These are phyloP conservation scores for Xenopus borealis DNA, from an alignment of 2,113 vertebrate genomes.

Conservation along the genomic window DNA sequence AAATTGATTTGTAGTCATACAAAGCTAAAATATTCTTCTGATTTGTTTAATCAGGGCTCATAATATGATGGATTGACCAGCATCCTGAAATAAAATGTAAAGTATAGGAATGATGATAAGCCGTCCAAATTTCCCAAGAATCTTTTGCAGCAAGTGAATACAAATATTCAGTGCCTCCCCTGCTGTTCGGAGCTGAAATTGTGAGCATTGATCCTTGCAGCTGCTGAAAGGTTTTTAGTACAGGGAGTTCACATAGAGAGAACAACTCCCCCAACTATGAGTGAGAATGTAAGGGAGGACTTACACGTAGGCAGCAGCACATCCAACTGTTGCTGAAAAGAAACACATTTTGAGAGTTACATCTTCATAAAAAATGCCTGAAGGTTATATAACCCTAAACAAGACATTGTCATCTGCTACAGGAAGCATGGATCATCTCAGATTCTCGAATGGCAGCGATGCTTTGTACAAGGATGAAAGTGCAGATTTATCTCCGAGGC, in stretches of 20 bases:
- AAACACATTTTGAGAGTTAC: slow-evolving; percentile 54
- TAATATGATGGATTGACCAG: too few species aligned
- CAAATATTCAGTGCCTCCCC: slow-evolving; percentile 66
- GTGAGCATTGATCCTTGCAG: slow-evolving; percentile 59
- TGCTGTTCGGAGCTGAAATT: slow-evolving; percentile 60
- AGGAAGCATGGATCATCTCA: slow-evolving; percentile 57
- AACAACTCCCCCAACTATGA: background rate
- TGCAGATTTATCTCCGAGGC: slow-evolving; percentile 62
- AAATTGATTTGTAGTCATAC: too few species aligned
- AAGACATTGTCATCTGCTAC: slow-evolving; percentile 56
- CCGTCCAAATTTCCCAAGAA: slow-evolving; percentile 42
- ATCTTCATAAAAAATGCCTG: slow-evolving; percentile 53
- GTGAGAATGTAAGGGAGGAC: background rate
- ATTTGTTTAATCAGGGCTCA: too few species aligned
- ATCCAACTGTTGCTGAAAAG: slow-evolving; percentile 47
- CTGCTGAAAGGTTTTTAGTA: slow-evolving; percentile 51
- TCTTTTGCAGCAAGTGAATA: slow-evolving; percentile 57
- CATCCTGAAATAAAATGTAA: too few species aligned
- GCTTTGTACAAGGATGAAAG: slow-evolving; percentile 50
- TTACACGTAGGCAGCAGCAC: slow-evolving; percentile 28
- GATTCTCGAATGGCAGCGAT: slow-evolving; percentile 57
- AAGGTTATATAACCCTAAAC: slow-evolving; percentile 57
- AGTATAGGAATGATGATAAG: slow-evolving; percentile 7
- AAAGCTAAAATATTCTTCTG: too few species aligned
- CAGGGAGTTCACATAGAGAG: background rate